Evolutionary conservation across 2,113 vertebrate species (phyloP).

Genomic region (Eurystomus gularis): DNA sequence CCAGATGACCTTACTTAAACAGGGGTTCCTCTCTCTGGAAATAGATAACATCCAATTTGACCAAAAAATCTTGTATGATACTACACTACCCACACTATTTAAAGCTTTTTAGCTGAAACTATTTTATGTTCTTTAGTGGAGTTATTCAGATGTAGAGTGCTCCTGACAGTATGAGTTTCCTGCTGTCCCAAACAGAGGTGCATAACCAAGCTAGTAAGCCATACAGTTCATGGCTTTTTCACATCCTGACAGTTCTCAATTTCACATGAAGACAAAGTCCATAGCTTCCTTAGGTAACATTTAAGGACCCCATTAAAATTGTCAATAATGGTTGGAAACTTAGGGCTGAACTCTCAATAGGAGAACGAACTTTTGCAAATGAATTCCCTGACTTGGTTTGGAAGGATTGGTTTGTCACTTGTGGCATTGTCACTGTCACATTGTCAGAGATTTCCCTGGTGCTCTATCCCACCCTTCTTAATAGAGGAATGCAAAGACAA

Average conservation of each 20-base stretch:
- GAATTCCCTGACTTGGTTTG: neutral
- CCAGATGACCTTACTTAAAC: neutral
- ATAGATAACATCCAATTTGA: neutral
- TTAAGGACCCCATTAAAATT: neutral
- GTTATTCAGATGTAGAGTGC: neutral
- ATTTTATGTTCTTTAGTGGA: neutral
- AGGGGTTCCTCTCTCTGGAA: neutral
- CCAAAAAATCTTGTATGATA: neutral
- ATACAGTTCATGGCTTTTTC: slow-evolving; percentile 38
- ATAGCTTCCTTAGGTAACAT: slow-evolving; percentile 32
- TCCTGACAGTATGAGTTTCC: neutral
- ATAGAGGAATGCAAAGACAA: neutral
- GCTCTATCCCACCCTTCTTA: neutral
- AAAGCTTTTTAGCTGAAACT: neutral
- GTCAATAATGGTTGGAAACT: neutral
- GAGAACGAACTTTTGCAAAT: neutral
- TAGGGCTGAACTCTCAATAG: neutral
- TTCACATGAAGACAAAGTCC: neutral
- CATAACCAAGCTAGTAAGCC: slow-evolving; percentile 42
- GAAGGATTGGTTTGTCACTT: neutral
- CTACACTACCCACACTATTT: neutral
- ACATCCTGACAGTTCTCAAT: slow-evolving; percentile 53
- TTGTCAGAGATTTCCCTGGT: neutral
- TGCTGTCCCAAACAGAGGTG: neutral
- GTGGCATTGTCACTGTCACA: neutral